These are phyloP conservation scores for Cantharis rustica DNA, from an alignment of 2,888 invertebrate genomes.

Conservation along the genomic window DNA sequence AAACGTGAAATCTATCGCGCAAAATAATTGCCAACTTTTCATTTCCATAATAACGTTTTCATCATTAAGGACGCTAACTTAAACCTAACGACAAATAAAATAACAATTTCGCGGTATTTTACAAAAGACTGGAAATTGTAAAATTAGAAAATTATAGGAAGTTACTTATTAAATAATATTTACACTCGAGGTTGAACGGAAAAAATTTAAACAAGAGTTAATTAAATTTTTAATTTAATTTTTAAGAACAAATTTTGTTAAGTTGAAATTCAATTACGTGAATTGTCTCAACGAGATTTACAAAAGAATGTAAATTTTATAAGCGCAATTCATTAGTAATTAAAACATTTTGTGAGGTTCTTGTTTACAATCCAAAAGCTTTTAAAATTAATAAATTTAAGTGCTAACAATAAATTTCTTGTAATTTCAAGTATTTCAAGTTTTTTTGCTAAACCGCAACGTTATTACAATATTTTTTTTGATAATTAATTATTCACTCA, in stretches of 20 bases:
- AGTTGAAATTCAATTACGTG: neutral
- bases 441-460: neutral
- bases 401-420: neutral
- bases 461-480: too few relatives aligned
- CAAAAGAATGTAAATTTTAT: neutral
- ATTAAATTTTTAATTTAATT: neutral
- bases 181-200: neutral
- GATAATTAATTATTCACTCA: neutral
- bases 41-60: neutral
- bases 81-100: neutral
- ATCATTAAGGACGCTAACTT: neutral
- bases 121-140: neutral
- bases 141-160: neutral
- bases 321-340: neutral
- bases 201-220: neutral
- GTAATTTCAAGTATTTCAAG: neutral
- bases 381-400: neutral
- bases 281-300: neutral
- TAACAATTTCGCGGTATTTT: neutral
- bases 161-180: neutral
- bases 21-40: slow-evolving; percentile 9
- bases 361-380: neutral
- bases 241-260: neutral
- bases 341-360: neutral
- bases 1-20: neutral